These are phyloP conservation scores for Masticophis lateralis DNA, from an alignment of 2,797 vertebrate genomes.

Conservation along the genomic window DNA sequence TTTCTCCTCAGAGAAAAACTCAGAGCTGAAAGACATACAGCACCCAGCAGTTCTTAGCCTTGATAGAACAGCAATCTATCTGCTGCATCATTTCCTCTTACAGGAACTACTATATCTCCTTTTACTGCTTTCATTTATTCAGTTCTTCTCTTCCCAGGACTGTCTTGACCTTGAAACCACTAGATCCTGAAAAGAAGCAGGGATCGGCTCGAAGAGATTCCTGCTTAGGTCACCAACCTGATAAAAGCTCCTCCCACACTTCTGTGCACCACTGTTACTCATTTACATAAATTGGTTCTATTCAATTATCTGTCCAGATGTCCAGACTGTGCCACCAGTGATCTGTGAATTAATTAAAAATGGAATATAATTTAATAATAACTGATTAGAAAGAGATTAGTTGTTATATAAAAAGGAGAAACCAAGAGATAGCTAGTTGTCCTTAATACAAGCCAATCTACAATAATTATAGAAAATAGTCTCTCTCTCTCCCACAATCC, in stretches of 20 bases:
- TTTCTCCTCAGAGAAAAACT: background rate
- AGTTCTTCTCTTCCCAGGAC: constrained; percentile 31
- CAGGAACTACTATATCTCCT: background rate
- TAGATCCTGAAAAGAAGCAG: constrained; percentile 21
- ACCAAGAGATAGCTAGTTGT: constrained; percentile 80
- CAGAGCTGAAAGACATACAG: background rate
- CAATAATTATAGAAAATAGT: constrained; percentile 72
- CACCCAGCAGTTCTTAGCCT: background rate
- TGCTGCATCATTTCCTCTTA: background rate
- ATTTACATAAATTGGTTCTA: constrained; percentile 93
- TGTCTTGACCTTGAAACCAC: constrained; percentile 31
- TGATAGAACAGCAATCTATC: background rate
- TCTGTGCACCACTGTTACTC: constrained; percentile 74
- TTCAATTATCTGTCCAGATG: constrained; percentile 93
- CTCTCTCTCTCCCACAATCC: constrained; percentile 41
- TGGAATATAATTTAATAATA: constrained; percentile 92
- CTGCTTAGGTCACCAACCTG: constrained; percentile 56
- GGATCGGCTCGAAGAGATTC: constrained; percentile 48
- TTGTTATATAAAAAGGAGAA: constrained; percentile 82
- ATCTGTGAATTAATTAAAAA: constrained; percentile 86
- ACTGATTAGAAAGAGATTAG: constrained; percentile 89
- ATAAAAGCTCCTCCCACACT: constrained; percentile 53
- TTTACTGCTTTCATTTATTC: background rate
- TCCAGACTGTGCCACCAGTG: constrained; percentile 86
- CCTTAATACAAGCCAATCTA: constrained; percentile 80